A percentile compares a stretch with the other conserved stretches of the same genome.
phyloP scores from a whole-genome alignment of 1,140 invertebrate genomes.

The Drosophila gunungcola region DNA sequence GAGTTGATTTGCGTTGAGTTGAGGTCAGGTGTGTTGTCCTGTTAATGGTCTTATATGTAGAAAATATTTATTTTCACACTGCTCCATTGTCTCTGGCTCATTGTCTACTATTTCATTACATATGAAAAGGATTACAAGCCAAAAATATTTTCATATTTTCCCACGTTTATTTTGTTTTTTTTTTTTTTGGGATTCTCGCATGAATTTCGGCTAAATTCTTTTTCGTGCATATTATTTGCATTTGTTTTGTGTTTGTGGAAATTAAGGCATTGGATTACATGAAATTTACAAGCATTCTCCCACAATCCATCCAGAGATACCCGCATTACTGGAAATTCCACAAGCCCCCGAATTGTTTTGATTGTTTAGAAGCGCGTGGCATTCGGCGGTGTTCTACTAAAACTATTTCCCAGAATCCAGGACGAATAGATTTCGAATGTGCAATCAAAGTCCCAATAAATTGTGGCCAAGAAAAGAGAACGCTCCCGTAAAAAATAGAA shows the following conservation, averaged over 20 bases:
- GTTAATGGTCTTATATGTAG: conserved; percentile 49
- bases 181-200: neutral
- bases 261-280: conserved; percentile 74
- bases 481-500: conserved; percentile 45
- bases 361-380: conserved; percentile 58
- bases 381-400: conserved; percentile 20
- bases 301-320: conserved; percentile 48
- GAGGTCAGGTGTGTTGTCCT: conserved; percentile 52
- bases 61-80: conserved; percentile 42
- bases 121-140: conserved; percentile 55
- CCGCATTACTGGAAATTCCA: conserved; percentile 31
- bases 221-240: conserved; percentile 65
- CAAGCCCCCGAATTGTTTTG: conserved; percentile 3
- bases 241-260: conserved; percentile 51
- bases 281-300: conserved; percentile 46
- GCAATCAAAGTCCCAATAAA: conserved; percentile 15
- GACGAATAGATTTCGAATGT: conserved; percentile 1
- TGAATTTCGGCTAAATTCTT: conserved; percentile 31
- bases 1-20: conserved; percentile 16
- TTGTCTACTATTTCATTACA: conserved; percentile 12
- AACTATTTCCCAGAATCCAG: conserved; percentile 6
- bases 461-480: conserved; percentile 15
- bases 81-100: conserved; percentile 26
- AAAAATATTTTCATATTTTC: conserved; percentile 71
- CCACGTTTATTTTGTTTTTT: conserved; percentile 52